phyloP scores from a whole-genome alignment of 1,140 invertebrate species.

The Drosophila cardini region DNA sequence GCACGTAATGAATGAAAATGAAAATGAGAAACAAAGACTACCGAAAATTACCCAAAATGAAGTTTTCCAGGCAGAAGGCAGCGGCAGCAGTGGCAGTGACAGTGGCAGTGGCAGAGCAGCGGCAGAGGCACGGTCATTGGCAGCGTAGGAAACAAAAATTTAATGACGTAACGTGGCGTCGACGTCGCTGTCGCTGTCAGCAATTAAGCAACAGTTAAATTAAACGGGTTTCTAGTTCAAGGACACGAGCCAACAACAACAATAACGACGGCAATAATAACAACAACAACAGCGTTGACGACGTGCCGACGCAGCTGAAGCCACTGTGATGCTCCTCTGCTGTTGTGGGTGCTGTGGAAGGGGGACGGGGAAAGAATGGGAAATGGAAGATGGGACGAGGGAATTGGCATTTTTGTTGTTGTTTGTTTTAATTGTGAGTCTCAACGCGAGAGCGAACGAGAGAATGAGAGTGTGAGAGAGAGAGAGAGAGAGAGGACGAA shows the following conservation, averaged over 20 bases:
- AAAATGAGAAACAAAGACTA: slow-evolving; percentile 80
- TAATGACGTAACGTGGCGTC: slow-evolving; percentile 73
- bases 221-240: slow-evolving; percentile 85
- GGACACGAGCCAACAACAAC: slow-evolving; percentile 64
- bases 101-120: slow-evolving; percentile 15
- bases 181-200: slow-evolving; percentile 67
- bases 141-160: slow-evolving; percentile 46
- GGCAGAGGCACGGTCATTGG: slow-evolving; percentile 23
- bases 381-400: slow-evolving; percentile 13
- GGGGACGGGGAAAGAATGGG: neutral
- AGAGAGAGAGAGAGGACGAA: neutral
- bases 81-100: slow-evolving; percentile 15
- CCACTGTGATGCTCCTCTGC: slow-evolving; percentile 28
- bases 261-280: slow-evolving; percentile 37
- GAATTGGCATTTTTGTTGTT: slow-evolving; percentile 30
- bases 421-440: slow-evolving; percentile 56
- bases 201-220: slow-evolving; percentile 85
- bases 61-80: slow-evolving; percentile 60
- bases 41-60: slow-evolving; percentile 79
- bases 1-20: slow-evolving; percentile 76
- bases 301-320: slow-evolving; percentile 44
- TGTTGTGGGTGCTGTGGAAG: slow-evolving; percentile 26
- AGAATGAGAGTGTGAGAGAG: neutral
- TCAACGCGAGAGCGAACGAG: neutral
- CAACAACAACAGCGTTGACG: slow-evolving; percentile 15